Evolutionary conservation across 1,140 invertebrate species (phyloP), one percentile per base, ranked within the genome.

Genomic region (Bombus waltoni): DNA sequence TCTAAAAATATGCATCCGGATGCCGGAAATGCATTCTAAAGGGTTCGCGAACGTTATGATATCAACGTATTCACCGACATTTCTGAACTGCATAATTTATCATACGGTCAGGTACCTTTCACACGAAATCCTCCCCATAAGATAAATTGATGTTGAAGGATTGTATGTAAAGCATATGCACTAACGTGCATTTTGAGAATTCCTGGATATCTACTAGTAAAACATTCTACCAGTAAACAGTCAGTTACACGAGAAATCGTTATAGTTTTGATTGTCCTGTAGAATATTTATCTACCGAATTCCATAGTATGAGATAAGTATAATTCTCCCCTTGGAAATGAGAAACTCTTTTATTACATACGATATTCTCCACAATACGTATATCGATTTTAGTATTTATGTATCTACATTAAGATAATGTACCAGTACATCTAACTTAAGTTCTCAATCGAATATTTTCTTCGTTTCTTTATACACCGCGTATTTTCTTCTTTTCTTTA

Each of bases 61-160:
- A 47, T 74, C 42, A 74, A 74, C 42, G n/a, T 35, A 32, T 47
- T 42, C 47, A 40, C 47, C 6, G 22, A 79, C 62, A 62, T 79
- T 65, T 75, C 22, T 38, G 81, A 38, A 74, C 35, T 66, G 76
- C 40, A 82, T 81, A 81, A 81, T 71, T 81, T 68, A 71, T 81
- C 66, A 42, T 42, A n/a, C 62, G 62, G 77, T 44, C 53, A 57
- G 66, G 47, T 38, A 53, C 68, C 66, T 42, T 57, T 81, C 47
- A 11, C 18, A 28, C 68, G 44, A 38, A 57, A 79, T 79, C 42
- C 44, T 3, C 18, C 25, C 44, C 62, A 25, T 32, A 81, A 71
- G 66, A 81, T 71, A 68, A 81, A 71, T 81, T 72, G 68, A 38
- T 4, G 25, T 70, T 1, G 25, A 28, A 28, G n/a, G 35, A 57